phyloP scores from a whole-genome alignment of 2,888 invertebrate species.

The Metellina segmentata region DNA sequence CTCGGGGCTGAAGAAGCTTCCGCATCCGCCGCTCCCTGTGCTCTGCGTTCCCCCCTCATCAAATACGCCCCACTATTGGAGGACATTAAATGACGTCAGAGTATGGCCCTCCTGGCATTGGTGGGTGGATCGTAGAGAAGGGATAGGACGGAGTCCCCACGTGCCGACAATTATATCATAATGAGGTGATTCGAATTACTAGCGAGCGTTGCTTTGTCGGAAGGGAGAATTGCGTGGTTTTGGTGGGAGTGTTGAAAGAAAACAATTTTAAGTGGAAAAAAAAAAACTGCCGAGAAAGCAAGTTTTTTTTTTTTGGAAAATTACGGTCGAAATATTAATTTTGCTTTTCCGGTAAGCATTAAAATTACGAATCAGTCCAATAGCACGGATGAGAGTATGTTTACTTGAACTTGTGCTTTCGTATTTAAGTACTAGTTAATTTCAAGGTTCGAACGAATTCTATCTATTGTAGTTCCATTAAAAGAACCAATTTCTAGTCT shows the following conservation, averaged over 20 bases:
- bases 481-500: no score
- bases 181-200: conserved; percentile 57
- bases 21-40: conserved; percentile 18
- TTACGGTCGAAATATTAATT: no score
- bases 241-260: not conserved
- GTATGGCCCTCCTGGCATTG: conserved; percentile 27
- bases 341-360: no score
- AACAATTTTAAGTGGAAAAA: no score
- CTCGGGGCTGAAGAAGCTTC: conserved; percentile 26
- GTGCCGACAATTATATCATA: conserved; percentile 73
- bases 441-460: no score
- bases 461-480: no score
- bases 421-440: no score
- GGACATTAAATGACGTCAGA: conserved; percentile 42
- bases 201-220: conserved; percentile 20
- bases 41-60: not conserved
- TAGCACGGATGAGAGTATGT: no score
- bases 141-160: conserved; percentile 47
- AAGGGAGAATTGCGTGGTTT: not conserved
- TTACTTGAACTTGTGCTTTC: no score
- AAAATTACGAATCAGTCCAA: no score
- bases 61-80: conserved; percentile 31
- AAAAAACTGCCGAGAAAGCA: no score
- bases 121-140: conserved; percentile 22
- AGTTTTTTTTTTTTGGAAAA: no score